Base-by-base conservation (phyloP, 2,797 vertebrate genomes). In the Clarias platycephalus region DNA sequence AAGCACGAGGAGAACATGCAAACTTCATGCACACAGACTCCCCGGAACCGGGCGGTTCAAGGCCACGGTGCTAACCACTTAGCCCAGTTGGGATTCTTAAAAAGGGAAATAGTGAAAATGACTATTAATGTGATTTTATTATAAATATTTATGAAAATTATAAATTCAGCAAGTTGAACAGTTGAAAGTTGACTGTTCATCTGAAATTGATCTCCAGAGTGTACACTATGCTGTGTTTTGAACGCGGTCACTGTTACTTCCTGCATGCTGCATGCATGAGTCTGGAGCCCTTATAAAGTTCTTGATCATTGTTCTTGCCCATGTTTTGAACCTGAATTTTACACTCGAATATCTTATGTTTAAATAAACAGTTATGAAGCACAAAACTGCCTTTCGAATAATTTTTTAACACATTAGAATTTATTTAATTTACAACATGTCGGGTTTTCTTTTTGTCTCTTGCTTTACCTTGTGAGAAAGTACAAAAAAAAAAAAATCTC, bases 381-480 rank as follows among this genome's bases (percentile, higher is more conserved):
- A 66, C 24, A n/a, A 18, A 49, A 28, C 22, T 24, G 6, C 16
- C 5, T 66, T 66, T 44, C 40, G 22, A n/a, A 58, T 26, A 7
- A 62, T 44, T 28, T 28, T 22, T 5, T 67, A 22, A 15, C 4
- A 18, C 6, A 49, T 49, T 20, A 18, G 49, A 24, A 72, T 74
- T 49, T 74, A 63, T 63, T 62, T 16, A 26, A 82, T 28, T 34
- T 12, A 63, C n/a, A 53, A 49, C 5, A 55, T 75, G n/a, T 26
- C 16, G 0, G 12, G 16, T 15, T 49, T 37, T 34, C 63, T 66
- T 58, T 22, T 15, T 18, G 44, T 31, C 3, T 72, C 24, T 64
- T 75, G 15, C 24, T 49, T 74, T 83, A 20, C 75, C 70, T 78
- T 57, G 80, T 82, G 76, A 80, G 82, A 86, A 71, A 77, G 53